Conservation (phyloP, 2,113 vertebrate genomes). For the Daphoenositta chrysoptera region DNA sequence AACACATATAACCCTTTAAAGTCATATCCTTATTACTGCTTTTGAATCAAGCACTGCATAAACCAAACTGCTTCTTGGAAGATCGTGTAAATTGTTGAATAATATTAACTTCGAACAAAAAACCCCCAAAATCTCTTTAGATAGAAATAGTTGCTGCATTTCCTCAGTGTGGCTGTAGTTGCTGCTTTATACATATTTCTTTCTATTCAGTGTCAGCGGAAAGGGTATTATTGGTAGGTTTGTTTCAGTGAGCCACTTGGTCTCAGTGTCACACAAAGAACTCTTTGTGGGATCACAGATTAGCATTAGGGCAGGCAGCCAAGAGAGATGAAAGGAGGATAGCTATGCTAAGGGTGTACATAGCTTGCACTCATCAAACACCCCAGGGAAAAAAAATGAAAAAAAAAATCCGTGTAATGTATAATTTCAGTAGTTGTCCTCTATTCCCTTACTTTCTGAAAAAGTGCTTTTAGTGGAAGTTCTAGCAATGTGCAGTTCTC, state of each 20-base stretch:
- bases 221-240: constrained; percentile 46
- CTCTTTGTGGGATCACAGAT: constrained; percentile 53
- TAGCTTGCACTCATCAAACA: constrained; percentile 29
- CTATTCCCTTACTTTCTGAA: background rate
- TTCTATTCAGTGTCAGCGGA: constrained; percentile 7
- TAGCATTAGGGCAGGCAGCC: constrained; percentile 46
- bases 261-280: constrained; percentile 24
- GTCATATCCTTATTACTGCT: background rate
- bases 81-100: background rate
- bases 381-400: background rate
- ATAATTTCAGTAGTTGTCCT: background rate
- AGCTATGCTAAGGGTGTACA: constrained; percentile 40
- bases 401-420: background rate
- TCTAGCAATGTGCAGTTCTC: background rate
- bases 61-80: background rate
- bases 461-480: background rate
- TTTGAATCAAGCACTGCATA: background rate
- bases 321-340: constrained; percentile 48
- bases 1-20: background rate
- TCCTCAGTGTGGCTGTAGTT: background rate
- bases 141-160: background rate
- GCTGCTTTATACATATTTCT: constrained; percentile 26
- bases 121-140: background rate
- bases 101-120: background rate
- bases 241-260: constrained; percentile 29